Base-by-base conservation (phyloP, 2,113 vertebrate species). In the Rhinolophus sinicus region DNA sequence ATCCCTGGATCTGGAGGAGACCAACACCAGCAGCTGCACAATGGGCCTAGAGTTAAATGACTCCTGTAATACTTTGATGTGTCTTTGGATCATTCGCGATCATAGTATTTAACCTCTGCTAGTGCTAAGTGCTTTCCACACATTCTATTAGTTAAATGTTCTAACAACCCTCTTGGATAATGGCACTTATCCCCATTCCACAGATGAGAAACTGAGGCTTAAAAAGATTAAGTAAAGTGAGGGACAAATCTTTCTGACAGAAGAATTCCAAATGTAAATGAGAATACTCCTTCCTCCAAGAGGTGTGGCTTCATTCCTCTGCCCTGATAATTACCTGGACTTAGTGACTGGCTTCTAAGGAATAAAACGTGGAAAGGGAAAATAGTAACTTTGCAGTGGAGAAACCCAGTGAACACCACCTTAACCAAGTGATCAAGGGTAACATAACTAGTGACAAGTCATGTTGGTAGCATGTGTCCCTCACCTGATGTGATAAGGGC, bases 11-110 rank as follows among this genome's bases (percentile, higher is more conserved):
- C 92, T 60, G 30, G 19, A 38, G 30, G 84, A 73, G 30, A 40
- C 22, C 50, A 30, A 35, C 16, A 9, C 5, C 0, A 11, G 38
- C 15, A n/a, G 64, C 40, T 3, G 0, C 6, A 4, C 3, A 5
- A 14, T 0, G 38, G 18, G 4, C 65, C 65, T 26, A 14, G 15
- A 10, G 67, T 35, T 38, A 7, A 12, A 13, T 4, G 64, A 33
- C 8, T 11, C 76, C 5, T 24, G 30, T 40, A 38, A 22, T 38
- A 30, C 22, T 19, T 4, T 18, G 40, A 22, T 11, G 30, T 50
- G 40, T 65, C 33, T 80, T 38, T 12, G 8, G 33, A 24, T 77
- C 44, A 14, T 40, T 69, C 35, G 13, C 7, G 13, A 54, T 28
- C n/a, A 16, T 76, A 13, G n/a, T 11, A 30, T 28, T 89, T 19